These are phyloP conservation scores for Pseudomugil gertrudae DNA, from an alignment of 2,797 vertebrate species.

Conservation along the genomic window DNA sequence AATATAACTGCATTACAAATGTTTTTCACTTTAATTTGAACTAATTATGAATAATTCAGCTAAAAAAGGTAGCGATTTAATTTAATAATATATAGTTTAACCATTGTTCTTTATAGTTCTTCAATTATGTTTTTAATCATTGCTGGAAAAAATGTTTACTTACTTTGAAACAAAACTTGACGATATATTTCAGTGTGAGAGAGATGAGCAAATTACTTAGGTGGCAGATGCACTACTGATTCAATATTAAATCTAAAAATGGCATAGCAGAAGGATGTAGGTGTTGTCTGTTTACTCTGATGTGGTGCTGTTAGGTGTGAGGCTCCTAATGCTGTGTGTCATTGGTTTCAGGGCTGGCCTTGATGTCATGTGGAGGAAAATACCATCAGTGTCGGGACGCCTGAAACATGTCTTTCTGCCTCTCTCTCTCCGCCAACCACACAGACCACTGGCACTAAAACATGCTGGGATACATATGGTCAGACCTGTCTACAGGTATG, in stretches of 20 bases:
- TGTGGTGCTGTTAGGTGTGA: slow-evolving; percentile 53
- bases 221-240: slow-evolving; percentile 44
- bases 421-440: slow-evolving; percentile 55
- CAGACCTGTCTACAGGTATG: slow-evolving; percentile 52
- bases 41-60: not conserved
- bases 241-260: slow-evolving; percentile 51
- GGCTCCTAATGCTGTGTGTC: slow-evolving; percentile 39
- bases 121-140: not conserved
- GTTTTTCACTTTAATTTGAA: not conserved
- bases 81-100: not conserved
- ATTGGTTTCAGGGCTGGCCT: slow-evolving; percentile 43
- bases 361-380: slow-evolving; percentile 44
- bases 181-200: not conserved
- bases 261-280: slow-evolving; percentile 65
- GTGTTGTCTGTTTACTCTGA: slow-evolving; percentile 47
- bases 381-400: slow-evolving; percentile 47
- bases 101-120: not conserved
- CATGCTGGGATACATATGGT: slow-evolving; percentile 48
- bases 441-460: slow-evolving; percentile 46
- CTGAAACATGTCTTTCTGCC: slow-evolving; percentile 49
- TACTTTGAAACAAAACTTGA: slow-evolving; percentile 20
- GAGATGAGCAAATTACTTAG: slow-evolving; percentile 43
- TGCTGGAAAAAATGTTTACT: slow-evolving; percentile 27
- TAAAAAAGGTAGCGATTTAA: not conserved
- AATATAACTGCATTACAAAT: slow-evolving; percentile 11